A percentile compares a stretch with the other conserved stretches of the same genome.
Conservation (phyloP, 2,113 vertebrate species). For the Onychostruthus taczanowskii region DNA sequence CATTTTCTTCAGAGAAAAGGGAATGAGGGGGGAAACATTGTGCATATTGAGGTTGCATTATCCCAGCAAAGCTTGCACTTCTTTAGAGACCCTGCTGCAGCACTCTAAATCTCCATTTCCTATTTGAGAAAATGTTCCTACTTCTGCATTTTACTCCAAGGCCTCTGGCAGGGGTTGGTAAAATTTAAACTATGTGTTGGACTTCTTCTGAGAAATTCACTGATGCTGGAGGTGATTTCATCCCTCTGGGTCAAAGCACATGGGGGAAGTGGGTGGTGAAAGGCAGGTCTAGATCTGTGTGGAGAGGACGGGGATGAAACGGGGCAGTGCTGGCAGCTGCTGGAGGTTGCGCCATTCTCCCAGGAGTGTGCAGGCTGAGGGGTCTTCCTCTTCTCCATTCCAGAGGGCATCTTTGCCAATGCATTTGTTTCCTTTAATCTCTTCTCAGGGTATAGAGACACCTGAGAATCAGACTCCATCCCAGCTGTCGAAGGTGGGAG, state of each 20-base stretch:
- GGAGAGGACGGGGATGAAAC: background rate
- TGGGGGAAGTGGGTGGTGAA: background rate
- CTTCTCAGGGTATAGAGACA: background rate
- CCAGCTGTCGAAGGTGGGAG: background rate
- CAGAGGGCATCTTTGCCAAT: slow-evolving; percentile 35
- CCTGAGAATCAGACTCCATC: background rate
- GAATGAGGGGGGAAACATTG: background rate
- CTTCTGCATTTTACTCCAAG: background rate
- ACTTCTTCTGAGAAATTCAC: background rate
- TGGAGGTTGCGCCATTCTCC: background rate
- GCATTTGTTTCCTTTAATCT: background rate
- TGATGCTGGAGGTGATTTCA: background rate
- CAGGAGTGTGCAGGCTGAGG: background rate
- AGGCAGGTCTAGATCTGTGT: slow-evolving; percentile 12
- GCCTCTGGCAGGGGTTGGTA: background rate
- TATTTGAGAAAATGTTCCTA: background rate
- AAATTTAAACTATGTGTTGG: background rate
- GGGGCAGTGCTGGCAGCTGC: background rate
- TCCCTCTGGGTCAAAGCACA: background rate
- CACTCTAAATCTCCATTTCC: background rate
- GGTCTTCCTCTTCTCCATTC: background rate
- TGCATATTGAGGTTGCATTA: background rate
- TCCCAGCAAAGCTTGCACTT: background rate
- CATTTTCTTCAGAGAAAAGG: background rate
- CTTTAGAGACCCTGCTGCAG: background rate